Conservation (phyloP, 2,888 invertebrate species). For the Gibbula magus region DNA sequence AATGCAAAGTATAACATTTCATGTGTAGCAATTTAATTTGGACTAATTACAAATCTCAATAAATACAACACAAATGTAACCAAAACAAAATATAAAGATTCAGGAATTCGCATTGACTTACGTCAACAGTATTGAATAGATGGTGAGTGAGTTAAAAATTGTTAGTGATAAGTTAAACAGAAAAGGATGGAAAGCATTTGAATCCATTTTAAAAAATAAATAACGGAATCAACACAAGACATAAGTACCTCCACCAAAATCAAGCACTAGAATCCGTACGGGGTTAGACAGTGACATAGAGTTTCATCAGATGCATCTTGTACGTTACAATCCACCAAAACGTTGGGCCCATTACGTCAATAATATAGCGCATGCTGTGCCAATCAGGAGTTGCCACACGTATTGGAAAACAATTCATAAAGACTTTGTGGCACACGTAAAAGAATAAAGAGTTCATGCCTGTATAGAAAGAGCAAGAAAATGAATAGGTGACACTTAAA, state of each 20-base stretch:
- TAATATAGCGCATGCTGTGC: conserved; percentile 82
- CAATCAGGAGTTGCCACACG: not conserved
- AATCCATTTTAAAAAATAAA: no score
- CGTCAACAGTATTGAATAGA: no score
- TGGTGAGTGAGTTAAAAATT: no score
- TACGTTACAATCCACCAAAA: conserved; percentile 87
- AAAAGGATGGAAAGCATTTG: no score
- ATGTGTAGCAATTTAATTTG: no score
- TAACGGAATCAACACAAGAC: not conserved
- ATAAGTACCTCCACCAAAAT: conserved; percentile 15
- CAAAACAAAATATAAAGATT: no score
- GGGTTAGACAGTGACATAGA: conserved; percentile 82
- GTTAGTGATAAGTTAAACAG: no score
- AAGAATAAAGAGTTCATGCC: conserved; percentile 94
- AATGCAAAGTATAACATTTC: no score
- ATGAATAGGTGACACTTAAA: not conserved
- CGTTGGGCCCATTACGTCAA: conserved; percentile 84
- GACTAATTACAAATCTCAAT: no score
- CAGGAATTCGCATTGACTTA: no score
- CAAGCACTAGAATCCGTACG: not conserved
- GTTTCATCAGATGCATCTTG: conserved; percentile 84
- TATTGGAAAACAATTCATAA: conserved; percentile 84
- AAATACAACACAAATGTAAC: no score
- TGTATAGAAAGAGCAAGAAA: conserved; percentile 29
- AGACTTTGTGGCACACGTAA: conserved; percentile 89